Evolutionary conservation across 2,888 invertebrate species (phyloP), one percentile per base, ranked within the genome.

Genomic region (Loripinus fragilis): DNA sequence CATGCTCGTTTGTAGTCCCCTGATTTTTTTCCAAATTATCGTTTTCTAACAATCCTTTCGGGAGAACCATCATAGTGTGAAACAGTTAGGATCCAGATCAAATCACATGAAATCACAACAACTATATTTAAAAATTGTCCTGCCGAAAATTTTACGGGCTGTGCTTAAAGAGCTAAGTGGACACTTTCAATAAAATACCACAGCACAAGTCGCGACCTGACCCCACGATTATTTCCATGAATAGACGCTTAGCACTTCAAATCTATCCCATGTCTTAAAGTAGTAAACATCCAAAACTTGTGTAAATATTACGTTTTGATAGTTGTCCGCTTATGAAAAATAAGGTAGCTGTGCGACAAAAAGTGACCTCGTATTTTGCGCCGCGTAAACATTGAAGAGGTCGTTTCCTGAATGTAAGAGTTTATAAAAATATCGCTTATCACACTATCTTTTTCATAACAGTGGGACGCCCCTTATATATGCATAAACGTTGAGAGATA

Each of bases 161-260:
- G n/a, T n/a, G n/a, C n/a, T n/a, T n/a, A n/a, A n/a, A n/a, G n/a
- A n/a, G n/a, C 23, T 55, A 55, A 55, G 55, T 55, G 2, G 60
- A 60, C 30, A 60, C 33, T 60, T 60, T 60, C 60, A 60, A 60
- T 60, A 60, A 60, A 60, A 33, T 60, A 60, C 20, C 23, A 7
- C 30, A 15, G 60, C 60, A 60, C 60, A 60, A 60, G 60, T 60
- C 33, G 60, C 60, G 60, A 33, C 60, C 60, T 60, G 60, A 60
- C 60, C 60, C 60, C 33, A 17, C 60, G 3, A 33, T 60, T 60
- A 60, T 60, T 55, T 60, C 60, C 60, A 3, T 60, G 60, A 60
- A 60, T 60, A 60, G 60, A 23, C 60, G 20, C n/a, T 60, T 33
- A 60, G 33, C 60, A 30, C 60, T 60, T 60, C 33, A 60, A 60